These are phyloP conservation scores for Agrotis puta DNA, from an alignment of 2,888 invertebrate species.

Conservation along the genomic window DNA sequence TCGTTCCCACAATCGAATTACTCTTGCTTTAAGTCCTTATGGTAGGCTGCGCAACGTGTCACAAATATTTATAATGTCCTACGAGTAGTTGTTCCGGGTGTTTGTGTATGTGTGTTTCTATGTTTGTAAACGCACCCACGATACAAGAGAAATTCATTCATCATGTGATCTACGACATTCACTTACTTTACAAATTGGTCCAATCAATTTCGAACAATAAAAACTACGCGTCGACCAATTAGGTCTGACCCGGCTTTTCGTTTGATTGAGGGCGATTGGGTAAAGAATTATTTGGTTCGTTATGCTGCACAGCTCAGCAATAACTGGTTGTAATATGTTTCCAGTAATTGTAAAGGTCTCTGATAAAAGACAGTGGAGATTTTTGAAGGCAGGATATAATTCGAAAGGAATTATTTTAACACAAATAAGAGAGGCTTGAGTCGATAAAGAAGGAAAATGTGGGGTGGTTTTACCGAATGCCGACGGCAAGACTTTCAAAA, in stretches of 20 bases:
- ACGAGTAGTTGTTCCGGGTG: background rate
- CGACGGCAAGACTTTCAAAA: too few species aligned
- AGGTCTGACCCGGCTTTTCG: slow-evolving; percentile 51
- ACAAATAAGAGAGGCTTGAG: too few species aligned
- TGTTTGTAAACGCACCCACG: background rate
- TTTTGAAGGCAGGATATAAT: background rate
- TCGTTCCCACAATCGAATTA: too few species aligned
- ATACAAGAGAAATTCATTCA: background rate
- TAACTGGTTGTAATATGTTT: slow-evolving; percentile 42
- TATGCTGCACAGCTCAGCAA: slow-evolving; percentile 39
- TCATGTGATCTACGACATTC: slow-evolving; percentile 22
- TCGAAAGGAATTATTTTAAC: background rate
- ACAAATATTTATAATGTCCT: background rate
- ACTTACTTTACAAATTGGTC: slow-evolving; percentile 37
- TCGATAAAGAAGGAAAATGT: too few species aligned
- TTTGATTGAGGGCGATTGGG: slow-evolving; percentile 53
- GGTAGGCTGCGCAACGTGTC: background rate
- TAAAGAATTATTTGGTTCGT: slow-evolving; percentile 48
- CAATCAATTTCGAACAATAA: slow-evolving; percentile 58
- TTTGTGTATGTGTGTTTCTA: background rate
- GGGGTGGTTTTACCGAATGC: too few species aligned
- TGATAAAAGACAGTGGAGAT: slow-evolving; percentile 23
- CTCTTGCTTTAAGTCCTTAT: too few species aligned
- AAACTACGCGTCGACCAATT: slow-evolving; percentile 59
- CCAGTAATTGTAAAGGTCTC: slow-evolving; percentile 26